These are phyloP conservation scores for Drosophila nikananu DNA, from an alignment of 1,140 invertebrate genomes.

Conservation along the genomic window DNA sequence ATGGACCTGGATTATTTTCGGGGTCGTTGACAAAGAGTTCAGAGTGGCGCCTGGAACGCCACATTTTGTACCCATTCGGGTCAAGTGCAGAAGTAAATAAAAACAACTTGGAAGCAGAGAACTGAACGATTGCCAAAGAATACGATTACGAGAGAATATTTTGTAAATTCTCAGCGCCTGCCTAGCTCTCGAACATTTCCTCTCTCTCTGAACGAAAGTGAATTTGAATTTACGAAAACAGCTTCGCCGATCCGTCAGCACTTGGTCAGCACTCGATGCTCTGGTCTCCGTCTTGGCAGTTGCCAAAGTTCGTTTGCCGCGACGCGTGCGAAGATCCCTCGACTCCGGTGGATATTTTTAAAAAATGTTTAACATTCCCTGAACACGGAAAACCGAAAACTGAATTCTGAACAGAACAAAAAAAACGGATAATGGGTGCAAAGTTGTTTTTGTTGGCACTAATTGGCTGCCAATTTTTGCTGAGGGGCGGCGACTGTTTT, in stretches of 20 bases:
- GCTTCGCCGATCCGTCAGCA: slow-evolving; percentile 58
- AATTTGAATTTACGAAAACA: slow-evolving; percentile 50
- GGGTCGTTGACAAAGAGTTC: slow-evolving; percentile 58
- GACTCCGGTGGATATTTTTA: slow-evolving; percentile 11
- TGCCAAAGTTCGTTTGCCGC: slow-evolving; percentile 67
- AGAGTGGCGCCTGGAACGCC: slow-evolving; percentile 39
- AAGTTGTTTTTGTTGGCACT: slow-evolving; percentile 27
- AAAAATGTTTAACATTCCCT: slow-evolving; percentile 41
- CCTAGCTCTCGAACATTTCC: slow-evolving; percentile 17
- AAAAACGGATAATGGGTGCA: slow-evolving; percentile 34
- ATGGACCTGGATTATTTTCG: slow-evolving; percentile 26
- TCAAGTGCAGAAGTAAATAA: slow-evolving; percentile 59
- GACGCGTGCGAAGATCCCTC: slow-evolving; percentile 50
- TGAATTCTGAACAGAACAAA: slow-evolving; percentile 1
- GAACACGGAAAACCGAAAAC: slow-evolving; percentile 1
- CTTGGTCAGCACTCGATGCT: slow-evolving; percentile 27
- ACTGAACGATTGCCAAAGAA: slow-evolving; percentile 23
- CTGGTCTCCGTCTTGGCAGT: slow-evolving; percentile 45
- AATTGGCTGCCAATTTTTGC: slow-evolving; percentile 24
- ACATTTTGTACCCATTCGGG: slow-evolving; percentile 43
- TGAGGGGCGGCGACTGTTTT: slow-evolving; percentile 18
- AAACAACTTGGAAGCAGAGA: slow-evolving; percentile 19
- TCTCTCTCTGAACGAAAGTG: slow-evolving; percentile 46
- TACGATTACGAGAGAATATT: slow-evolving; percentile 1
- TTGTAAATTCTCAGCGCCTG: not conserved